Percentiles rank a stretch among this genome's conserved stretches.
phyloP scores from a whole-genome alignment of 2,888 invertebrate genomes.

The Ichneumoninae sp. region DNA sequence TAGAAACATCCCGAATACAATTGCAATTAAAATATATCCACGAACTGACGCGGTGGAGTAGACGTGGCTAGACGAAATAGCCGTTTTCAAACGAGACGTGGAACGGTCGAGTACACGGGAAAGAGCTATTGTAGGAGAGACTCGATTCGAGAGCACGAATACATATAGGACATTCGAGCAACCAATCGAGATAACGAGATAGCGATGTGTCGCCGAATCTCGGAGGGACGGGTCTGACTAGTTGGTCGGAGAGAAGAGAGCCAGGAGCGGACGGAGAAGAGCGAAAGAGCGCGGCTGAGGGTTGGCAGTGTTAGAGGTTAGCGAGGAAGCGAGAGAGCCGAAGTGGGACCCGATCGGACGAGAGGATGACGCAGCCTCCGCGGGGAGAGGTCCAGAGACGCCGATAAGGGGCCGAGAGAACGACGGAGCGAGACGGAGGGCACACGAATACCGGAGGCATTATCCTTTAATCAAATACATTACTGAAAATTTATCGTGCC shows the following conservation, averaged over 20 bases:
- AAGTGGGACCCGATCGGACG: slow-evolving; percentile 43
- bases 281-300: slow-evolving; percentile 22
- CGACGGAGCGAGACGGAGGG: slow-evolving; percentile 70
- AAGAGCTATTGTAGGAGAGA: slow-evolving; percentile 54
- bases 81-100: slow-evolving; percentile 22
- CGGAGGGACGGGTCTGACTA: slow-evolving; percentile 69
- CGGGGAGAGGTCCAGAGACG: slow-evolving; percentile 50
- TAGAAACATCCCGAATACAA: neutral
- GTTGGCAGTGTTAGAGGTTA: slow-evolving; percentile 19
- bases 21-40: neutral
- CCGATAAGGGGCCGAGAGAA: slow-evolving; percentile 41
- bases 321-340: slow-evolving; percentile 57
- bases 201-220: slow-evolving; percentile 75
- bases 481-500: slow-evolving; percentile 83
- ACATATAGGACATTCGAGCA: slow-evolving; percentile 52
- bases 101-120: slow-evolving; percentile 63
- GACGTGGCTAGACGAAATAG: slow-evolving; percentile 13
- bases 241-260: slow-evolving; percentile 64
- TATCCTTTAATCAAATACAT: slow-evolving; percentile 84
- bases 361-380: slow-evolving; percentile 47
- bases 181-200: slow-evolving; percentile 77
- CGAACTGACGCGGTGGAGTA: neutral
- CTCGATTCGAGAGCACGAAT: slow-evolving; percentile 59
- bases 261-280: slow-evolving; percentile 44
- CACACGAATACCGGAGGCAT: slow-evolving; percentile 79